Conservation (phyloP, 1,140 invertebrate genomes). For the Diorhabda sublineata region DNA sequence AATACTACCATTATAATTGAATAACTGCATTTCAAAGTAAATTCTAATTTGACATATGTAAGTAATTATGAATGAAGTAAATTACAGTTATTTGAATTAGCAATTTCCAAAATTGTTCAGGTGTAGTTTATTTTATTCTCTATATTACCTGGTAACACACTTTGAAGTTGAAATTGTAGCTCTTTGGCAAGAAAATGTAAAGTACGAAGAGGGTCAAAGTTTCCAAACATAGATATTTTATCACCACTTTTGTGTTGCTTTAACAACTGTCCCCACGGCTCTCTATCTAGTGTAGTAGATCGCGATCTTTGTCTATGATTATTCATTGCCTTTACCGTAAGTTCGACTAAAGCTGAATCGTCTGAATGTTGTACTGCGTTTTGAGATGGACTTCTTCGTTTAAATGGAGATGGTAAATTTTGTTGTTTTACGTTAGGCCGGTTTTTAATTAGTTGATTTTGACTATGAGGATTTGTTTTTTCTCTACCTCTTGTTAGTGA, state of each 20-base stretch:
- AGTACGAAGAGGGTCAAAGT: conserved; percentile 42
- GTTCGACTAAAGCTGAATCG: conserved; percentile 28
- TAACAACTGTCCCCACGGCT: conserved; percentile 41
- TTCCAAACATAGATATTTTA: conserved; percentile 38
- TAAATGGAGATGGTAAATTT: conserved; percentile 22
- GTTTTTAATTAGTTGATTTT: conserved; percentile 15
- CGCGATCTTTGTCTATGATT: conserved; percentile 33
- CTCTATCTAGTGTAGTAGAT: conserved; percentile 26
- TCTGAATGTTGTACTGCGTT: conserved; percentile 18
- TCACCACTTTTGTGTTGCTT: conserved; percentile 32
- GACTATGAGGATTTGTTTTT: conserved; percentile 3
- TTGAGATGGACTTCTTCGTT: conserved; percentile 8
- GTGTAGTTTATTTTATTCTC: too few relatives aligned
- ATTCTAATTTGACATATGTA: too few relatives aligned
- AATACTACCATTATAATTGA: too few relatives aligned
- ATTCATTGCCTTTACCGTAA: conserved; percentile 20
- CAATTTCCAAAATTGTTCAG: too few relatives aligned
- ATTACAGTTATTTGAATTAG: too few relatives aligned
- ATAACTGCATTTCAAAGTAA: too few relatives aligned
- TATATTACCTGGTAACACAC: conserved; percentile 30
- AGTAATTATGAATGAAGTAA: too few relatives aligned
- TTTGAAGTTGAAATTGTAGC: conserved; percentile 35
- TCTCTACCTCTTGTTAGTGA: conserved; percentile 2
- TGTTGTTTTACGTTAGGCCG: conserved; percentile 21
- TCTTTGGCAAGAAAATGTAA: conserved; percentile 44